These are phyloP conservation scores for Blera fallax DNA, from an alignment of 2,888 invertebrate species.

Conservation along the genomic window DNA sequence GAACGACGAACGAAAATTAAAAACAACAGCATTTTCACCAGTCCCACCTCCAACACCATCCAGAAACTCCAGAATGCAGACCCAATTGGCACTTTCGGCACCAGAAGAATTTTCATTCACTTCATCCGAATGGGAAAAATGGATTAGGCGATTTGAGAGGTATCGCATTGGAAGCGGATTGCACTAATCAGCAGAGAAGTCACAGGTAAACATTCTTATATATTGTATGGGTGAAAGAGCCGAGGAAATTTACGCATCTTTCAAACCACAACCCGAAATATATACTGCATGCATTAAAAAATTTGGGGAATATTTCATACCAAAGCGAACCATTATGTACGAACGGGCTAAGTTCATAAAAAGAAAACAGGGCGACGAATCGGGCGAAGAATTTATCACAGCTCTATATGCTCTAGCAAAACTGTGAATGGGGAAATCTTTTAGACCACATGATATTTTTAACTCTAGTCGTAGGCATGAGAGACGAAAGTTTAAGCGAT, in stretches of 20 bases:
- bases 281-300: slow-evolving; percentile 2
- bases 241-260: not conserved
- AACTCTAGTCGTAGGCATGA: not conserved
- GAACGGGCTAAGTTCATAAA: slow-evolving; percentile 4
- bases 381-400: slow-evolving; percentile 10
- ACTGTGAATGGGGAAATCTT: not conserved
- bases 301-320: not conserved
- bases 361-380: slow-evolving; percentile 6
- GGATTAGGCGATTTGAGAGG: slow-evolving; percentile 1
- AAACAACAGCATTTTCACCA: too few species aligned
- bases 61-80: not conserved
- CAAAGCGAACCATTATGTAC: not conserved
- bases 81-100: not conserved
- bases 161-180: slow-evolving; percentile 3
- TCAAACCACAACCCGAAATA: not conserved
- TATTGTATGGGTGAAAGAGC: slow-evolving; percentile 18
- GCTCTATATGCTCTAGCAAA: not conserved
- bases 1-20: too few species aligned
- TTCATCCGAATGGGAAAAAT: slow-evolving; percentile 20
- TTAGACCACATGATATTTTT: not conserved
- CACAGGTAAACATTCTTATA: slow-evolving; percentile 13
- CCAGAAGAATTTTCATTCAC: slow-evolving; percentile 11
- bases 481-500: not conserved
- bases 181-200: not conserved
- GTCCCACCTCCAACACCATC: not conserved